phyloP scores from a whole-genome alignment of 2,797 vertebrate genomes.

The Champsocephalus esox region DNA sequence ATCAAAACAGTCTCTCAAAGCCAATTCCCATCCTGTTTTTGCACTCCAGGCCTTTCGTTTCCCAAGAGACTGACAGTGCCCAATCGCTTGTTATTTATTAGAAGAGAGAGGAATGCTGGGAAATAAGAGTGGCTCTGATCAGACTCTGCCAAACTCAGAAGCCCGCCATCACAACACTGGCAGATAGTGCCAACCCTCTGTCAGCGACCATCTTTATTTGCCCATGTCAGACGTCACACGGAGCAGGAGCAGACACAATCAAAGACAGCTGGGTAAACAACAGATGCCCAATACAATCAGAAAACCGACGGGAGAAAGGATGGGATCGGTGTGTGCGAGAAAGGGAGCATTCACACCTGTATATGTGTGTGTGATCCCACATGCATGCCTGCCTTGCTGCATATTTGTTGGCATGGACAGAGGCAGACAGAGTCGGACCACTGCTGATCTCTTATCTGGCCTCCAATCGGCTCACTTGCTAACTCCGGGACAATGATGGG shows the following conservation, averaged over 20 bases:
- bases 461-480: constrained; percentile 67
- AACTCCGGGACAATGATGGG: constrained; percentile 69
- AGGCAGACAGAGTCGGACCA: constrained; percentile 66
- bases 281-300: constrained; percentile 5
- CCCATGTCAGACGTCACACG: constrained; percentile 31
- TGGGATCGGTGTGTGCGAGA: constrained; percentile 12
- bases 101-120: constrained; percentile 75
- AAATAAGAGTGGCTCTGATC: constrained; percentile 58
- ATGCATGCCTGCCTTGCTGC: constrained; percentile 47
- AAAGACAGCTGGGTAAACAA: constrained; percentile 56
- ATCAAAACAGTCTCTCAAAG: constrained; percentile 65
- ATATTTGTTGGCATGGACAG: constrained; percentile 48
- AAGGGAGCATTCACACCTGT: constrained; percentile 18
- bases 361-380: constrained; percentile 13
- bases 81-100: constrained; percentile 73
- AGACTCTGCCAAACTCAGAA: constrained; percentile 50
- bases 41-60: constrained; percentile 49
- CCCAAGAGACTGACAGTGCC: constrained; percentile 58
- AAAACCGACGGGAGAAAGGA: constrained; percentile 17
- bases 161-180: constrained; percentile 48
- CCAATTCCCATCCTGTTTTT: constrained; percentile 79
- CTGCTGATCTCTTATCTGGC: constrained; percentile 61
- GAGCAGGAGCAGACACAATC: constrained; percentile 33
- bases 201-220: constrained; percentile 56
- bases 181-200: constrained; percentile 41